Conservation (phyloP, 2,888 invertebrate species). For the Drosophila lacicola region DNA sequence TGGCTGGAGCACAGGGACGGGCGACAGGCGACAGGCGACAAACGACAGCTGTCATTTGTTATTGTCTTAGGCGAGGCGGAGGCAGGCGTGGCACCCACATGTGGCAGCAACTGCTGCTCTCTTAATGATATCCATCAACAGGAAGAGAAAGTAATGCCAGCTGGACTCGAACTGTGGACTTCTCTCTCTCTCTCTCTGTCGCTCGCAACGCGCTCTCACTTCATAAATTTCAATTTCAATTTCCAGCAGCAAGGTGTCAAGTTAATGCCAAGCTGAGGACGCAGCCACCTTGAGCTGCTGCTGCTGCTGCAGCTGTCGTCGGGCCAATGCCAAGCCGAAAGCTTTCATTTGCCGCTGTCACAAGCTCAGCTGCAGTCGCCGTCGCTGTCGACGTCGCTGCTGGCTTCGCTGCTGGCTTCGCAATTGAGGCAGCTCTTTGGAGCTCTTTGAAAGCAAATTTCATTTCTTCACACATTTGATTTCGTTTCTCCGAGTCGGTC, state of each 20-base stretch:
- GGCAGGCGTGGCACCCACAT: constrained; percentile 52
- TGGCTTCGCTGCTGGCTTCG: constrained; percentile 27
- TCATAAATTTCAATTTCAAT: constrained; percentile 74
- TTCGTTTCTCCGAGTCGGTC: constrained; percentile 60
- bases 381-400: neutral
- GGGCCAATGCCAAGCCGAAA: constrained; percentile 53
- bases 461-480: constrained; percentile 80
- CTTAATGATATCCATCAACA: constrained; percentile 73
- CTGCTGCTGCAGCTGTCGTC: constrained; percentile 55
- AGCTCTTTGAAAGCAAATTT: constrained; percentile 69
- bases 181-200: constrained; percentile 23
- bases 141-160: constrained; percentile 79
- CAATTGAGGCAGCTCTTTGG: constrained; percentile 47
- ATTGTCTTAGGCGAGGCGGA: constrained; percentile 50
- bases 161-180: constrained; percentile 8
- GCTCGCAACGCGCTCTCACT: constrained; percentile 66
- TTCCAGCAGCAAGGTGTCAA: constrained; percentile 73
- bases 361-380: constrained; percentile 5
- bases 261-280: constrained; percentile 73
- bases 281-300: constrained; percentile 67
- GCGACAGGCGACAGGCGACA: constrained; percentile 33
- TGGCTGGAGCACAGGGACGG: neutral
- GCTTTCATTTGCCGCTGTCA: constrained; percentile 68
- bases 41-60: constrained; percentile 68
- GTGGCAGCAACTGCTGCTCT: constrained; percentile 13